Conservation (phyloP, 2,888 invertebrate genomes). For the Cybosia mesomella region DNA sequence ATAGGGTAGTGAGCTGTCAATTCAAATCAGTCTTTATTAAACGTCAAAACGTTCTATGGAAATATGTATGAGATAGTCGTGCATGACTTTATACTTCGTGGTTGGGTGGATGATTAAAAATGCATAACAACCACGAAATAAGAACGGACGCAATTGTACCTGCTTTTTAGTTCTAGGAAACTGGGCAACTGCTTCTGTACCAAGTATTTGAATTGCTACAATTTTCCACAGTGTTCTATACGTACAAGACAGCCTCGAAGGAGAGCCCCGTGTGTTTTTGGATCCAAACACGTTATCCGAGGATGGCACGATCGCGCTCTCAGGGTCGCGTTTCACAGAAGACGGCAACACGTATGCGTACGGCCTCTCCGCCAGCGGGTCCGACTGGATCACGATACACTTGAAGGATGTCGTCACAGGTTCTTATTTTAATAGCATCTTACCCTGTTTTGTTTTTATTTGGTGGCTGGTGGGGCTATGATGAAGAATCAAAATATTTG, state of each 20-base stretch:
- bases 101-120: too few species aligned
- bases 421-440: constrained; percentile 51
- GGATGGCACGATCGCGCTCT: constrained; percentile 95
- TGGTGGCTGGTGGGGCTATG: too few species aligned
- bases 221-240: constrained; percentile 92
- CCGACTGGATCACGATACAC: constrained; percentile 98
- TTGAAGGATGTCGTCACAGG: constrained; percentile 92
- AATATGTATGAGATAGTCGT: too few species aligned
- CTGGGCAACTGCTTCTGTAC: neutral
- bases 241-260: constrained; percentile 92
- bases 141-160: too few species aligned
- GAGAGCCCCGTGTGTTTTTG: constrained; percentile 94
- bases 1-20: too few species aligned
- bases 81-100: too few species aligned
- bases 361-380: constrained; percentile 96
- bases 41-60: too few species aligned
- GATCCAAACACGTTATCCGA: constrained; percentile 97
- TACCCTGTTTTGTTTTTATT: neutral
- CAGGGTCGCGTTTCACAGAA: constrained; percentile 93
- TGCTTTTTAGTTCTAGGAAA: neutral
- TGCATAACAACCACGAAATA: too few species aligned
- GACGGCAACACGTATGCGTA: constrained; percentile 97
- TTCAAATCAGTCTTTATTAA: too few species aligned
- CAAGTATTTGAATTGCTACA: neutral
- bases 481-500: too few species aligned